Evolutionary conservation across 2,797 vertebrate species (phyloP), one percentile per base, ranked within the genome.

Genomic region (Dipus sagitta): DNA sequence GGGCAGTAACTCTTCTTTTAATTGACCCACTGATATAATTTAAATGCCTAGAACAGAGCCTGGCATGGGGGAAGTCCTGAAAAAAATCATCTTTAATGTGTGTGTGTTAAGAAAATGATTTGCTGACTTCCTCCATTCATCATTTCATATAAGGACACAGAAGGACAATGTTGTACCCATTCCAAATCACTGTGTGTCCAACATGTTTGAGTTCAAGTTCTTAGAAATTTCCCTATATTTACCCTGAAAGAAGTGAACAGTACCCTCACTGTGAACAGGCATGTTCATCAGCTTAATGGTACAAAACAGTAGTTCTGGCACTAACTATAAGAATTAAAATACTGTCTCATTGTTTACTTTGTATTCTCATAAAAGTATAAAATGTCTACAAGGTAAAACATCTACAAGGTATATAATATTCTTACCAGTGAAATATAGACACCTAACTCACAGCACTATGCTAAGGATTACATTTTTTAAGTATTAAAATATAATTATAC

Each of bases 381-480:
- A 9, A 82, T 8, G 82, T 82, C 86, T 79, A 32, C 52, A 86
- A 74, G n/a, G 5, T 52, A 13, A 17, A 64, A 34, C 80, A 79
- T 17, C 86, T 79, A 34, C 42, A 86, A 75, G n/a, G 5, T 52
- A 75, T 52, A 13, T 21, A 64, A 34, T 80, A 79, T 17, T 21
- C 32, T 92, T 23, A 65, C 64, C 38, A 84, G 21, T 71, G 94
- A 93, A 94, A 42, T 80, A 54, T 14, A 18, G 21, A 68, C n/a
- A 81, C 70, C 34, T 88, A 91, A 60, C 18, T 83, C 12, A 30
- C 23, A 26, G 62, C 4, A 91, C 65, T 79, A 88, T 26, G 79
- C 17, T 42, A 60, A 86, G 54, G 12, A 92, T 84, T 87, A 95
- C 23, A 94, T 62, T 94, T 79, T 54, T 58, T 58, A 58, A 58